Percentiles rank a stretch among this genome's conserved stretches.
phyloP scores from a whole-genome alignment of 2,113 vertebrate genomes.

The zebrafish (Danio rerio) region DNA sequence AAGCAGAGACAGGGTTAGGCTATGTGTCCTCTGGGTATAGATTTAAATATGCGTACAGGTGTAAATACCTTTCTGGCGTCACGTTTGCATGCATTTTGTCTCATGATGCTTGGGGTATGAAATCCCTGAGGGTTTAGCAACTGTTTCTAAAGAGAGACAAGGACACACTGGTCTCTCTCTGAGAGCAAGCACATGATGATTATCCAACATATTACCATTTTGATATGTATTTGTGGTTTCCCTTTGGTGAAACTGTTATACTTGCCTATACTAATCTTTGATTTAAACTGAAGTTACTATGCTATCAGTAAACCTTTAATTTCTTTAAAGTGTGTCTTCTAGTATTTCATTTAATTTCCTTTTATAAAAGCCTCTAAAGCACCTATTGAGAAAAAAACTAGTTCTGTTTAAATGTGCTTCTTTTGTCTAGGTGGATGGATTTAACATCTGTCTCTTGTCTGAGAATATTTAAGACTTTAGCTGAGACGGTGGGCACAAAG shows the following conservation, averaged over 20 bases:
- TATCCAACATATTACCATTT: neutral
- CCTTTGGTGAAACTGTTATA: neutral
- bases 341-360: neutral
- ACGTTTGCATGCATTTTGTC: neutral
- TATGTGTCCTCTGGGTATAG: neutral
- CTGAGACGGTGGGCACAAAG: neutral
- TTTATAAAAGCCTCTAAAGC: neutral
- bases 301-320: neutral
- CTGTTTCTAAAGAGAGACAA: conserved; percentile 34
- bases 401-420: neutral
- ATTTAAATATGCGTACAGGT: conserved; percentile 41
- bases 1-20: conserved; percentile 34
- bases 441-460: conserved; percentile 4
- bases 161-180: conserved; percentile 4
- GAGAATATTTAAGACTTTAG: neutral
- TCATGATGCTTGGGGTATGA: neutral
- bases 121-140: conserved; percentile 48
- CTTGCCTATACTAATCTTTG: neutral
- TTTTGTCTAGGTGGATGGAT: conserved; percentile 5
- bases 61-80: conserved; percentile 35
- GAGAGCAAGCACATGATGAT: neutral
- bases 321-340: neutral
- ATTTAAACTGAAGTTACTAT: neutral
- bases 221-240: neutral
- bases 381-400: neutral